Base-by-base conservation (phyloP, 2,888 invertebrate species). In the Orchestes rusci region DNA sequence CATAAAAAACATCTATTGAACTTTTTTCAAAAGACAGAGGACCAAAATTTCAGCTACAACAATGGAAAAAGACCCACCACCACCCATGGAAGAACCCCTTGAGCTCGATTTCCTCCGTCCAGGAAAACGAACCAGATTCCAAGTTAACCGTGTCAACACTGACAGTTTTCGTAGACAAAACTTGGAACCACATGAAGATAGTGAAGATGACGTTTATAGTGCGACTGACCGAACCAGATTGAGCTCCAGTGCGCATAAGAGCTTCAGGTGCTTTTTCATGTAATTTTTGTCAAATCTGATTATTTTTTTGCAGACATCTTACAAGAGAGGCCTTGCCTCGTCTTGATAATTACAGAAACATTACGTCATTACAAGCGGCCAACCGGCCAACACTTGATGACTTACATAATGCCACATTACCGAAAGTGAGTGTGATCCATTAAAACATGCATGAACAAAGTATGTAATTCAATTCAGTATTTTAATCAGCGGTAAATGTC, bases 321-420 rank as follows among this genome's bases (percentile, higher is more conserved):
- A 92, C 91, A 16, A 72, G 90, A 44, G 91, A 92, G 70, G 91
- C 89, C 4, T 67, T 91, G 48, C 91, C 91, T 2, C 75, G 90
- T 39, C 69, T 91, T 68, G 91, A 91, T 67, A 90, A 91, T 71
- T 91, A 91, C 70, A 77, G 91, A 53, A 89, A 91, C 60, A 86
- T 90, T 57, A 75, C 89, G 75, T 90, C 90, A 13, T 78, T 91
- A 32, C 89, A 89, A 66, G 89, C 89, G 2, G 87, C 84, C 7
- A 86, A 86, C 56, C 75, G 91, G 53, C 91, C 91, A 12, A 89
- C 91, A 3, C 70, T 92, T 49, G 91, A 92, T 64, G 91, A 92
- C 68, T 76, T 92, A 13, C 90, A 90, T 69, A 86, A 91, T 66
- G 81, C 86, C 43, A 85, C 87, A 10, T 66, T 86, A 23, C 79